Base-by-base conservation (phyloP, 1,140 invertebrate species). In the Diabrotica undecimpunctata region DNA sequence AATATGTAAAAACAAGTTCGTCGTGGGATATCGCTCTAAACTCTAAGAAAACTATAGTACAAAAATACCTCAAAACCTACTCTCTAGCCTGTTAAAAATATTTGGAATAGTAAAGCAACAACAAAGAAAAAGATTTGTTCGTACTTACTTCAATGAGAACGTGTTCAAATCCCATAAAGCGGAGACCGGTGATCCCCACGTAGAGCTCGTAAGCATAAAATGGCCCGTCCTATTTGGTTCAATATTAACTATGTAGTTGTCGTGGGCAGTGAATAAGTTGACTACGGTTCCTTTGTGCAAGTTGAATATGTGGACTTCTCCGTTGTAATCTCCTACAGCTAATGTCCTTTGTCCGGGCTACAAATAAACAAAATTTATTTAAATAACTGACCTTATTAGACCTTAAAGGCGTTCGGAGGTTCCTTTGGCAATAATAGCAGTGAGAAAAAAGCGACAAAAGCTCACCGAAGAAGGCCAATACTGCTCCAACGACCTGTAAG, bases 221-320 rank as follows among this genome's bases (percentile, higher is more conserved):
- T 87, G 84, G 0, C 92, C 92, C 68, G 89, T 87, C 75, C 88
- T 79, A 76, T 81, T 82, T 13, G 88, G 85, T 81, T 93, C 85
- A 70, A 95, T 83, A 67, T 93, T 87, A 68, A 90, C 89, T 51
- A 97, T 86, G 56, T 90, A 92, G 0, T 92, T 90, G 66, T 93
- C 89, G 76, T 96, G 93, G 62, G 92, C 93, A 41, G 87, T 83
- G 72, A 91, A 91, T 7, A 87, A 87, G 58, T 85, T 86, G 71
- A 93, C 88, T 73, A 95, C 92, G 70, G 84, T 85, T 35, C 90
- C 92, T 39, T 87, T 89, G 66, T 90, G 85, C 55, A 92, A 76
- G 79, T 96, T 97, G 75, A 91, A 94, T 66, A 94, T 83, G 74
- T 94, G 89, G 10, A 97, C 86, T 75, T 97, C 93, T 12, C 95